Evolutionary conservation across 2,113 vertebrate genomes (phyloP).

Genomic region (Oncorhynchus clarkii): DNA sequence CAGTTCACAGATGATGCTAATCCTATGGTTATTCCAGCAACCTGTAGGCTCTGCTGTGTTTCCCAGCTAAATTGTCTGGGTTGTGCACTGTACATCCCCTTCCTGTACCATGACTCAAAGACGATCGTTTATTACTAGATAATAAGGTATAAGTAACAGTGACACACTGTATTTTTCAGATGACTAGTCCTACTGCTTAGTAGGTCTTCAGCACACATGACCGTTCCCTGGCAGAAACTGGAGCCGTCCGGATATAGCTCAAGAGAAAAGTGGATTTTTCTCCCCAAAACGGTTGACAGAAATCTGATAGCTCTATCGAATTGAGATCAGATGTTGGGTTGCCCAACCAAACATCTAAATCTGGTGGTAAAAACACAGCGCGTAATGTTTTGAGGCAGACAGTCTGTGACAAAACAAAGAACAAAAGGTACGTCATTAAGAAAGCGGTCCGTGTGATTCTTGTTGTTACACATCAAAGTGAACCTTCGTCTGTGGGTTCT

Average conservation of each 20-base stretch:
- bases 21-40: slow-evolving; percentile 29
- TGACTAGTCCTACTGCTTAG: not conserved
- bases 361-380: slow-evolving; percentile 38
- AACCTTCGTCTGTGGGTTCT: slow-evolving; percentile 22
- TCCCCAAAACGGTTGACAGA: slow-evolving; percentile 21
- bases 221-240: slow-evolving; percentile 7
- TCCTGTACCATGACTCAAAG: not conserved
- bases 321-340: slow-evolving; percentile 53
- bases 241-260: slow-evolving; percentile 20
- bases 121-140: not conserved
- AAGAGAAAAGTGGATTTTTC: slow-evolving; percentile 45
- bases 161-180: slow-evolving; percentile 2
- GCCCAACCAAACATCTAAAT: slow-evolving; percentile 51
- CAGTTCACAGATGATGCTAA: slow-evolving; percentile 33
- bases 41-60: slow-evolving; percentile 13
- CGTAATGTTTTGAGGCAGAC: slow-evolving; percentile 24
- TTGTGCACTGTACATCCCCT: not conserved
- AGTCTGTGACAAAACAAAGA: slow-evolving; percentile 19
- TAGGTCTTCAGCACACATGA: slow-evolving; percentile 15
- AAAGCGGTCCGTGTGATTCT: not conserved
- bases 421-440: slow-evolving; percentile 34
- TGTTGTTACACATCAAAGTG: not conserved
- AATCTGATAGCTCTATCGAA: slow-evolving; percentile 47
- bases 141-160: not conserved
- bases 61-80: not conserved